Conservation (phyloP, 2,113 vertebrate genomes). For the Chrysemys picta region DNA sequence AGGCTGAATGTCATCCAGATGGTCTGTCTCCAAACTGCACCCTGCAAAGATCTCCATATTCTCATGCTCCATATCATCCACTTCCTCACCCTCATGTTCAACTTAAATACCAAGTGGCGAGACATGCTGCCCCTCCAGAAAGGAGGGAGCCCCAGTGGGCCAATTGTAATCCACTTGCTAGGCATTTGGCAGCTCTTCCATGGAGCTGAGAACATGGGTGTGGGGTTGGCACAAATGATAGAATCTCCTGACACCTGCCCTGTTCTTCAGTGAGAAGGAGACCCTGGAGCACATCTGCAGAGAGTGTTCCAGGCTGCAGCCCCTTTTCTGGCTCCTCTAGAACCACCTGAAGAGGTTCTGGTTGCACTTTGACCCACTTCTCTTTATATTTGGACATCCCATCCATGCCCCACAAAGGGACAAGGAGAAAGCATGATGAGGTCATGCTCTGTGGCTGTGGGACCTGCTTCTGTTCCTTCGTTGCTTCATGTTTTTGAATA, state of each 20-base stretch:
- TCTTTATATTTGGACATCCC: not conserved
- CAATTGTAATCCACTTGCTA: not conserved
- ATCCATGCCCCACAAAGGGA: not conserved
- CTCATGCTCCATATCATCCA: not conserved
- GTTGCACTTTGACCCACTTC: not conserved
- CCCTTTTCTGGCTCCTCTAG: not conserved
- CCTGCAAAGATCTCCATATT: not conserved
- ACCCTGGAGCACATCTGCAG: not conserved
- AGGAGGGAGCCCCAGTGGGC: not conserved
- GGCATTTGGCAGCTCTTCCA: not conserved
- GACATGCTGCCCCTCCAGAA: not conserved
- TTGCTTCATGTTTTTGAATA: not conserved
- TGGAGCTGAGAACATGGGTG: not conserved
- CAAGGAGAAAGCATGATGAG: not conserved
- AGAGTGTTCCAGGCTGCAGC: not conserved
- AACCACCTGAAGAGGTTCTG: not conserved
- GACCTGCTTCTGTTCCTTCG: not conserved
- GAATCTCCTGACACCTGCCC: not conserved
- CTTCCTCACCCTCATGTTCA: not conserved
- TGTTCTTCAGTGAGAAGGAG: not conserved
- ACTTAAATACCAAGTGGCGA: not conserved
- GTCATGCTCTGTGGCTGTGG: not conserved
- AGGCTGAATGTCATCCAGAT: too few relatives aligned
- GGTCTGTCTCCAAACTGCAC: too few relatives aligned
- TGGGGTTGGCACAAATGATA: not conserved